These are phyloP conservation scores for Himalopsyche japonica DNA, from an alignment of 2,888 invertebrate species.

Conservation along the genomic window DNA sequence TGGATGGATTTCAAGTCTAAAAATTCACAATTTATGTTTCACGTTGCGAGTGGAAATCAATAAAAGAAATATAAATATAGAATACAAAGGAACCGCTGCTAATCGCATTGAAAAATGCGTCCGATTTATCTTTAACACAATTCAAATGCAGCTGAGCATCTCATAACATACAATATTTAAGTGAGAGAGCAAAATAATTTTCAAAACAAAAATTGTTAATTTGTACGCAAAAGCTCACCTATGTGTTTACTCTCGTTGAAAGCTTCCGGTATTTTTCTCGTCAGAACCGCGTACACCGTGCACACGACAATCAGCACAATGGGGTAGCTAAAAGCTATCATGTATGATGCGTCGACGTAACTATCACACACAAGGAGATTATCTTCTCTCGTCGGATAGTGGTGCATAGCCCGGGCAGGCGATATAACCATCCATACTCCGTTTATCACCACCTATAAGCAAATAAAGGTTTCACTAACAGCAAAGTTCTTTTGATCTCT, in stretches of 20 bases:
- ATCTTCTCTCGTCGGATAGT: constrained; percentile 89
- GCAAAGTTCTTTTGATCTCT: too few relatives aligned
- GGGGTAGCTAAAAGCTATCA: constrained; percentile 93
- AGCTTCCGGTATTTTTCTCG: constrained; percentile 96
- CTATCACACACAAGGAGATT: constrained; percentile 92
- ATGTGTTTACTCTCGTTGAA: constrained; percentile 99
- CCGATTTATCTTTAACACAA: too few relatives aligned
- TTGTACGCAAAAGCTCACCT: constrained; percentile 60
- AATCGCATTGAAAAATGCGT: too few relatives aligned
- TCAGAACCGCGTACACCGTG: constrained; percentile 94
- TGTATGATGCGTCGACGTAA: constrained; percentile 89
- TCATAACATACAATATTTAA: background rate
- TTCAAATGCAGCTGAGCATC: background rate
- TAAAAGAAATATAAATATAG: too few relatives aligned
- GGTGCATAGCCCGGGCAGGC: constrained; percentile 86
- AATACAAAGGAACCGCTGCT: too few relatives aligned
- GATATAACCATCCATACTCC: constrained; percentile 91
- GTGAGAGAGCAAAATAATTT: too few relatives aligned
- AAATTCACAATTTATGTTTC: too few relatives aligned
- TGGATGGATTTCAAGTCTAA: too few relatives aligned
- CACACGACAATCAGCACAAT: constrained; percentile 88
- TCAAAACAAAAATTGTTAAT: background rate
- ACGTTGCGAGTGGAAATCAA: too few relatives aligned
- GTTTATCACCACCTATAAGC: constrained; percentile 76
- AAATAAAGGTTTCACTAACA: background rate